Evolutionary conservation across 2,797 vertebrate genomes (phyloP).

Genomic region (Nothura maculosa): DNA sequence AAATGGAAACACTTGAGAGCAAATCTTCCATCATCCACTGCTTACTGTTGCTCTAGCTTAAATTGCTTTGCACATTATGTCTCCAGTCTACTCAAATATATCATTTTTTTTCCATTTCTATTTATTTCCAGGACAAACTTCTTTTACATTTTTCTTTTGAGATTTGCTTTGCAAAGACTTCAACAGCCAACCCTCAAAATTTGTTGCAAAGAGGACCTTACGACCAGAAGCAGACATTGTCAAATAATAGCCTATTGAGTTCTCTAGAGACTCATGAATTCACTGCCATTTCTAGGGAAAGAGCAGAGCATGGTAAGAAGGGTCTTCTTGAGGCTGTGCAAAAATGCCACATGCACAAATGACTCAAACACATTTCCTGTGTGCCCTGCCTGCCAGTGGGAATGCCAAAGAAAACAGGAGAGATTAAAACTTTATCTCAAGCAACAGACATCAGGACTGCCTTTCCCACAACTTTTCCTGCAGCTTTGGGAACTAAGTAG

Average conservation of each 20-base stretch:
- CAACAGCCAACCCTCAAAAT: not conserved
- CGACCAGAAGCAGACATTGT: not conserved
- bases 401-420: conserved; percentile 9
- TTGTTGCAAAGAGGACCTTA: not conserved
- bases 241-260: not conserved
- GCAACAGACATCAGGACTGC: not conserved
- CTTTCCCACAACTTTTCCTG: conserved; percentile 3
- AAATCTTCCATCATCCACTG: not conserved
- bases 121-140: conserved; percentile 1
- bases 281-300: not conserved
- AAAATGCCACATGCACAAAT: not conserved
- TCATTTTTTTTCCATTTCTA: not conserved
- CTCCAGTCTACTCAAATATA: not conserved
- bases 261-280: not conserved
- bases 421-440: conserved; percentile 34
- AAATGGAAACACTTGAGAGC: not conserved
- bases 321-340: not conserved
- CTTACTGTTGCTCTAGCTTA: not conserved
- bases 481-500: not conserved
- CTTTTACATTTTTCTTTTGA: not conserved
- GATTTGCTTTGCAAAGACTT: not conserved
- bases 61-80: not conserved
- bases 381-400: not conserved
- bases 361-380: not conserved
- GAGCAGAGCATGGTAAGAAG: not conserved